Base-by-base conservation (phyloP, 1,140 invertebrate genomes). In the Cecropterus lyciades region DNA sequence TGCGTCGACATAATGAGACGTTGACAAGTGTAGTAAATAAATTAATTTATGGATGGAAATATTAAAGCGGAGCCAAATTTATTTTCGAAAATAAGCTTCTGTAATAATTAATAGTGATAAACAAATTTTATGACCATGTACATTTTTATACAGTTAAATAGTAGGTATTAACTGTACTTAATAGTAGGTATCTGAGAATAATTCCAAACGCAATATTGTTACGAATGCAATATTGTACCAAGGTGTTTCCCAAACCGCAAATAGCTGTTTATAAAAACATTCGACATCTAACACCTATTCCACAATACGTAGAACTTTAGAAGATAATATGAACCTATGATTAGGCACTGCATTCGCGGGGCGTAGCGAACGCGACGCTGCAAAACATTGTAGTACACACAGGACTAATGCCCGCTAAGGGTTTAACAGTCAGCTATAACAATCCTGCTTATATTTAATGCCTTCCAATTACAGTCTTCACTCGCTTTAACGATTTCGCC, bases 391-490 rank as follows among this genome's bases (percentile, higher is more conserved):
- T 20, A 20, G 20, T 20, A 20, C 20, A 91, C 78, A 84, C 79
- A 76, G 72, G 73, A 86, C 87, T 91, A 88, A 89, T 88, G 81
- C 79, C 80, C 75, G 82, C 78, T 87, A 88, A 85, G 78, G 72
- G 82, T 87, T 89, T 89, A 89, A 91, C 83, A 85, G 82, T 85
- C 81, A 79, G 80, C 77, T 85, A 87, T 87, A 89, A 91, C 85
- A 82, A 79, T 81, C 74, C 74, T 76, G 78, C 75, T 77, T 81
- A 81, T 80, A 82, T 91, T 91, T 91, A 91, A 91, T 84, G 89
- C 82, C 83, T 80, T 79, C 87, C 89, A 89, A 91, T 91, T 91
- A 91, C 86, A 91, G 89, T 78, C 73, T 84, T 85, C 79, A 79
- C 72, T 78, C 74, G 73, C 63, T 91, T 82, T 91, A 89, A 91